Evolutionary conservation across 2,113 vertebrate species (phyloP).

Genomic region (Zeus faber): DNA sequence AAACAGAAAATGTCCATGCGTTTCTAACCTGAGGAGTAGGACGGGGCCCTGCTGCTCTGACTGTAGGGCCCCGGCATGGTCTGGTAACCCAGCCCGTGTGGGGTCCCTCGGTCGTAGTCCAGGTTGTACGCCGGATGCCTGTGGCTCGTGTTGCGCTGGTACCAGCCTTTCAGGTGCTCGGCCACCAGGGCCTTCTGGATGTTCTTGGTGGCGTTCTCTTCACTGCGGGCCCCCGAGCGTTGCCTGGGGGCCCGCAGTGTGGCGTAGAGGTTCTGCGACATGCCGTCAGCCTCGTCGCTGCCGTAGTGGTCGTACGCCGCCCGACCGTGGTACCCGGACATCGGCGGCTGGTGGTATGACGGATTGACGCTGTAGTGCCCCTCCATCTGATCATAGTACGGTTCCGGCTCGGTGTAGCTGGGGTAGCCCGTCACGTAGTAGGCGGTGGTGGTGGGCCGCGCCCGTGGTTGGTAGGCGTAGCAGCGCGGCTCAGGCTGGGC

Average conservation of each 20-base stretch:
- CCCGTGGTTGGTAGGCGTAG: constrained; percentile 68
- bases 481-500: constrained; percentile 81
- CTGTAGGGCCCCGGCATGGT: constrained; percentile 78
- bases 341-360: constrained; percentile 50
- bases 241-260: constrained; percentile 85
- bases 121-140: constrained; percentile 81
- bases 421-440: constrained; percentile 87
- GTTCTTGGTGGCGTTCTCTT: constrained; percentile 84
- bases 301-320: constrained; percentile 77
- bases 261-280: constrained; percentile 85
- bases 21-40: constrained; percentile 75
- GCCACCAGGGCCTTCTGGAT: constrained; percentile 90
- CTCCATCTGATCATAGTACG: constrained; percentile 81
- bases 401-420: constrained; percentile 72
- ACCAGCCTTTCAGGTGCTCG: constrained; percentile 93
- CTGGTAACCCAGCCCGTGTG: constrained; percentile 83
- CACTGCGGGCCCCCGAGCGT: constrained; percentile 67
- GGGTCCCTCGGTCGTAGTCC: constrained; percentile 83
- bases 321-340: constrained; percentile 70
- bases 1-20: too few species aligned
- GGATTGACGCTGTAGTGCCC: constrained; percentile 92
- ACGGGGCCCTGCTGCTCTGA: constrained; percentile 74
- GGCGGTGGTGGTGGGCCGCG: constrained; percentile 77
- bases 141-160: constrained; percentile 85
- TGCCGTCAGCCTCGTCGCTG: constrained; percentile 77